A percentile compares a stretch with the other conserved stretches of the same genome.
phyloP scores from a whole-genome alignment of 2,888 invertebrate species.

The Conus canariensis region DNA sequence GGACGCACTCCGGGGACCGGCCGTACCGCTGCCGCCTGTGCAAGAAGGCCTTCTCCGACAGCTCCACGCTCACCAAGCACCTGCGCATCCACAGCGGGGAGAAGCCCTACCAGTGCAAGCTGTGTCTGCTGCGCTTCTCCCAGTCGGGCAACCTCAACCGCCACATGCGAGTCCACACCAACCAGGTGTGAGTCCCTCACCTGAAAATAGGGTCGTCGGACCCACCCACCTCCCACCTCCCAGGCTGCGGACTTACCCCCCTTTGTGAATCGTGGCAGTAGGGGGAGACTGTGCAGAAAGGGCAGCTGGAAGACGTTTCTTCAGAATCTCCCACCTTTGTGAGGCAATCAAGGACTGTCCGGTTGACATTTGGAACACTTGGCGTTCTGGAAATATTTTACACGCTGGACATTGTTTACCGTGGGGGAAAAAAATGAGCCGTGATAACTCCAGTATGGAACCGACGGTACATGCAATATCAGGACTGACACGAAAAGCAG shows the following conservation, averaged over 20 bases:
- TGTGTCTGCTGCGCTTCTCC: conserved; percentile 96
- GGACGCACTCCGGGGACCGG: conserved; percentile 99
- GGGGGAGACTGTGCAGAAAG: neutral
- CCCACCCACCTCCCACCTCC: neutral
- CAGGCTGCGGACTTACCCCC: neutral
- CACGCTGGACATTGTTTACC: too few species aligned
- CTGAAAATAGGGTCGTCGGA: neutral
- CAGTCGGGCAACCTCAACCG: conserved; percentile 99
- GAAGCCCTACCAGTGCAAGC: conserved; percentile 98
- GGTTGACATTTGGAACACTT: too few species aligned
- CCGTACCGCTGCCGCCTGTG: conserved; percentile 97
- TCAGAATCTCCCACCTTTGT: neutral
- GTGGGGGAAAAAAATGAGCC: too few species aligned
- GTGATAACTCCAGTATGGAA: too few species aligned
- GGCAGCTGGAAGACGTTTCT: neutral
- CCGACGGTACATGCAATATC: too few species aligned
- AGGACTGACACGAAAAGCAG: too few species aligned
- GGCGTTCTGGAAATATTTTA: too few species aligned
- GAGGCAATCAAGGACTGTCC: too few species aligned
- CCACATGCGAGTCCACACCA: conserved; percentile 97
- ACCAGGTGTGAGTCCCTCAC: conserved; percentile 43
- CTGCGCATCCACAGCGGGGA: conserved; percentile 88
- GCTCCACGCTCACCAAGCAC: conserved; percentile 98
- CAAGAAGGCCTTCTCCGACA: conserved; percentile 99
- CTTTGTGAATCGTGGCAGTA: neutral